Base-by-base conservation (phyloP, 2,797 vertebrate species). In the Scolopax bukidnonensis region DNA sequence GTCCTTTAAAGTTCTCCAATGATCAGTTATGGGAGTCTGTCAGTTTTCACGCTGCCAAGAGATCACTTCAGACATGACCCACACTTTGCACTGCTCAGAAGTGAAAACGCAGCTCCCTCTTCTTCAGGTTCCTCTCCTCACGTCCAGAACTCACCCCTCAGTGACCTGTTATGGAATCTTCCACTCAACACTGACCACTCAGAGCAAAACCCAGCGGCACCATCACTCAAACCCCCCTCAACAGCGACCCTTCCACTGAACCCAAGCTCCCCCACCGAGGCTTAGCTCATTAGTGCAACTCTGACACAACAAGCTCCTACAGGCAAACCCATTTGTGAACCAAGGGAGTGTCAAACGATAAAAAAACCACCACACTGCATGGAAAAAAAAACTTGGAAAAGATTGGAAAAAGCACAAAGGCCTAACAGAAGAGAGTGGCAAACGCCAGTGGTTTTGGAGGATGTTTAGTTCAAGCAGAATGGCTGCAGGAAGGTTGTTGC, bases 331-430 rank as follows among this genome's bases (percentile, higher is more conserved):
- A 67, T 40, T 4, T 54, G 73, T 51, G 63, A 77, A 93, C 61
- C 67, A 78, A 91, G 68, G 48, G 57, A 87, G 64, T 69, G 79
- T 65, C 68, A 92, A 89, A 87, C 15, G 40, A 84, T 74, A 67
- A 87, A 77, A 81, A 59, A 15, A 1, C 7, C 9, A 40, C 36
- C 59, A 84, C 57, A 73, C 45, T 17, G 69, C 87, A 86, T 14
- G 68, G 67, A 87, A 85, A 47, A 84, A 84, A 89, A 94, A 36
- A 36, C 36, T 36, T 36, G 36, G 36, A 36, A 36, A 36, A 36
- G 36, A 36, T 36, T 36, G 36, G 84, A 81, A 70, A 85, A 96
- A 75, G 67, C 81, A 94, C 10, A 45, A 92, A 92, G 88, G 86
- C n/a, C 19, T 78, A 90, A 94, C 24, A 84, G 77, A 73, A 83